A percentile compares a stretch with the other conserved stretches of the same genome.
phyloP scores from a whole-genome alignment of 2,888 invertebrate genomes.

The Deroplatys truncata region DNA sequence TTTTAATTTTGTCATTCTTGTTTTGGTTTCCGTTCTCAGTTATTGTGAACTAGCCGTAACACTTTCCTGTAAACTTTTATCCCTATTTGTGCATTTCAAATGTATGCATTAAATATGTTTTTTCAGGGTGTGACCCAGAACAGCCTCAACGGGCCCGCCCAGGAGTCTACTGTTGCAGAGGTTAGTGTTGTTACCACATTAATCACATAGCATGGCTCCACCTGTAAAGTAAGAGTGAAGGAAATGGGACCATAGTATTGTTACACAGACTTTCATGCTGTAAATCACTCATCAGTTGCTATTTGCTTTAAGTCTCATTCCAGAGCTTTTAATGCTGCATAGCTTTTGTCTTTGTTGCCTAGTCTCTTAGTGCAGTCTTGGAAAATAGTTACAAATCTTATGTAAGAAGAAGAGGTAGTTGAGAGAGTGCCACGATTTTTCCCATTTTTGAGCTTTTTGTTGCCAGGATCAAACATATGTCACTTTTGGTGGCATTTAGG shows the following conservation, averaged over 20 bases:
- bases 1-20: too few species aligned
- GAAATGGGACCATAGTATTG: neutral
- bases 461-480: too few species aligned
- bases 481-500: too few species aligned
- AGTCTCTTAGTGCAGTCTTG: neutral
- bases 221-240: neutral
- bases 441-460: too few species aligned
- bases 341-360: neutral
- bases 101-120: neutral
- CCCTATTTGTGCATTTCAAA: too few species aligned
- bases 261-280: neutral
- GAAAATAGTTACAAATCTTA: neutral
- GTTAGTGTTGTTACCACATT: constrained; percentile 36
- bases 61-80: too few species aligned
- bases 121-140: constrained; percentile 22
- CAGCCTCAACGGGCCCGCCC: constrained; percentile 40
- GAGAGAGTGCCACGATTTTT: too few species aligned
- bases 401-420: neutral
- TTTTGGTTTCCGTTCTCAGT: too few species aligned
- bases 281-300: neutral
- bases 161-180: constrained; percentile 42
- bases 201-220: neutral
- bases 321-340: neutral
- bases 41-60: too few species aligned
- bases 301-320: neutral